Evolutionary conservation across 2,888 invertebrate genomes (phyloP), one percentile per base, ranked within the genome.

Genomic region (Ophion ventricosus): DNA sequence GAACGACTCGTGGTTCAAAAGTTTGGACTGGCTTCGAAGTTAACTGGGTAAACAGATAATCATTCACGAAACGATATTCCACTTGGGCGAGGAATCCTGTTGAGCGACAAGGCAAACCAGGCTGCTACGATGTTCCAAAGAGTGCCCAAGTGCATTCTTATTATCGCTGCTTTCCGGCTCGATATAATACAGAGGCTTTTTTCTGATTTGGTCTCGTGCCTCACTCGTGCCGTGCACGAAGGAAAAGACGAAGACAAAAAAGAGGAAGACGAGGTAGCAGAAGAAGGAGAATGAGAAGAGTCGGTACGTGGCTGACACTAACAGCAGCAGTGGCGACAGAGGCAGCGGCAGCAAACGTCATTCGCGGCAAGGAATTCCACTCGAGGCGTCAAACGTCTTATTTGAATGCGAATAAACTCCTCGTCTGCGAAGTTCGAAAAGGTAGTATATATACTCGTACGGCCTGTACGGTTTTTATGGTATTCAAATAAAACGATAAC

Each of bases 41-140:
- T 85, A 86, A 88, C 88, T 86, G 87, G 87, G 89, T 87, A 91
- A 91, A 90, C 87, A 90, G 77, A 80, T 88, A 85, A 86, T 89
- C 86, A 87, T 82, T 87, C 88, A 85, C 86, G 88, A 90, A 89
- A 89, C 87, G 90, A 90, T 89, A 89, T 87, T 89, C 89, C 84
- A 85, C 89, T 88, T 80, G 86, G 79, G 35, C 35, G 59, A 73
- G 77, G 61, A 82, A 82, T 82, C 82, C 73, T 77, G 82, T 69
- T 73, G 49, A 73, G 67, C 73, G 67, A 82, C 72, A 66, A 61
- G 73, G 67, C 35, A 59, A 73, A 69, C 63, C 57, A 66, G 35
- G 23, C 70, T 63, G 70, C 49, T 49, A 56, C 70, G 57, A 72
- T 72, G 23, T 70, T 57, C 20, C 77, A 29, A 64, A 72, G 72